Evolutionary conservation across 2,797 vertebrate species (phyloP).

Genomic region (Avahi laniger): DNA sequence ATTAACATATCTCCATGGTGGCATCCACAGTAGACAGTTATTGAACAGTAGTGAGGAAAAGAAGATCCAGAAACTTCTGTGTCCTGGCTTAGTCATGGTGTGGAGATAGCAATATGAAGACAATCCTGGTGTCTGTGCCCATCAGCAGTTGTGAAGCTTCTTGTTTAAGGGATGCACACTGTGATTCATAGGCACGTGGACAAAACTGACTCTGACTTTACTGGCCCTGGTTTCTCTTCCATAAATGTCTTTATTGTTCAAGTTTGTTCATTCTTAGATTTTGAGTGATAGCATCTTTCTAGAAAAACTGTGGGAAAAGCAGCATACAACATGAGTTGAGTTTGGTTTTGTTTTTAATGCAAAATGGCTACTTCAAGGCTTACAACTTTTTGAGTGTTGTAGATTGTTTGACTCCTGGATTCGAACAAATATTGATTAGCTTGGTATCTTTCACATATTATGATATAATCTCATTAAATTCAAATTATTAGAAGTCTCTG

Average conservation of each 20-base stretch:
- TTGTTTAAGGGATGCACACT: rapidly evolving
- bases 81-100: neutral
- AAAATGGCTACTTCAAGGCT: neutral
- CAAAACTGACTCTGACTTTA: neutral
- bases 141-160: neutral
- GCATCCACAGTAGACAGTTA: neutral
- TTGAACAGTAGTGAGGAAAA: neutral
- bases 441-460: neutral
- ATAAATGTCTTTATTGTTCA: neutral
- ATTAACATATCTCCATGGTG: neutral
- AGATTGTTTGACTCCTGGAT: neutral
- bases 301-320: neutral
- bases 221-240: neutral
- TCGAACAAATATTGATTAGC: neutral
- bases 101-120: neutral
- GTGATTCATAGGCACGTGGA: neutral
- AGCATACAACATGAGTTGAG: neutral
- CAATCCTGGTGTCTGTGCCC: too few species aligned
- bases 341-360: neutral
- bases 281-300: neutral
- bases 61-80: neutral
- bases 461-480: slow-evolving; percentile 29
- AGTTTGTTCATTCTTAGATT: neutral
- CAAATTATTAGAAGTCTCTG: slow-evolving; percentile 26
- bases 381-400: neutral